Conservation (phyloP, 2,797 vertebrate species). For the Pangasius djambal region DNA sequence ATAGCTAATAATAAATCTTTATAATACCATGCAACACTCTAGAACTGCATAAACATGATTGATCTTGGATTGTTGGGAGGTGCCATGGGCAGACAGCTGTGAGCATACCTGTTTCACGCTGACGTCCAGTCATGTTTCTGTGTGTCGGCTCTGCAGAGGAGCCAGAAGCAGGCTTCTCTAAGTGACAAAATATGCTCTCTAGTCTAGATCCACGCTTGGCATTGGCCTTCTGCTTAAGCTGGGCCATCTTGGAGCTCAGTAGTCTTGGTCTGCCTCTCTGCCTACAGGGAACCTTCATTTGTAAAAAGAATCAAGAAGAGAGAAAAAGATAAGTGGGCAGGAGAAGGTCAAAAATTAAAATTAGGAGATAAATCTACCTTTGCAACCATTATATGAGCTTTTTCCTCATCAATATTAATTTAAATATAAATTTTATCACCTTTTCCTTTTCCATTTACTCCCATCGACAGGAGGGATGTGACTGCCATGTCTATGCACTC, state of each 20-base stretch:
- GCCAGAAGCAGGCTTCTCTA: constrained; percentile 65
- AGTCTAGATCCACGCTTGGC: constrained; percentile 75
- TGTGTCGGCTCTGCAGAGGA: constrained; percentile 70
- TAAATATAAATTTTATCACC: not conserved
- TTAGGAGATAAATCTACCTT: not conserved
- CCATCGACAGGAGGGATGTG: not conserved
- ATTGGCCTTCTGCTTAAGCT: constrained; percentile 86
- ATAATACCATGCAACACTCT: not conserved
- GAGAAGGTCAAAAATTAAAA: constrained; percentile 3
- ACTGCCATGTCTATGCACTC: not conserved
- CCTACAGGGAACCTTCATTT: constrained; percentile 83
- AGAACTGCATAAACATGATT: not conserved
- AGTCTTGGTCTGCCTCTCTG: constrained; percentile 73
- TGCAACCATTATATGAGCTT: constrained; percentile 1
- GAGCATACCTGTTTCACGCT: constrained; percentile 48
- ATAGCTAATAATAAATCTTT: constrained; percentile 4
- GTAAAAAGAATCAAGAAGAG: constrained; percentile 33
- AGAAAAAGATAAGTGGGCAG: not conserved
- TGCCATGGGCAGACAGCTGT: not conserved
- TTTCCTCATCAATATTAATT: not conserved
- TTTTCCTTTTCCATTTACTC: constrained; percentile 9
- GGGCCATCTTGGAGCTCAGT: constrained; percentile 80
- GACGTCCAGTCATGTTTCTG: constrained; percentile 36
- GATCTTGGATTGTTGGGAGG: not conserved
- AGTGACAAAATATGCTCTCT: constrained; percentile 75